A percentile compares a stretch with the other conserved stretches of the same genome.
Conservation (phyloP, 2,113 vertebrate species). For the Solea solea region DNA sequence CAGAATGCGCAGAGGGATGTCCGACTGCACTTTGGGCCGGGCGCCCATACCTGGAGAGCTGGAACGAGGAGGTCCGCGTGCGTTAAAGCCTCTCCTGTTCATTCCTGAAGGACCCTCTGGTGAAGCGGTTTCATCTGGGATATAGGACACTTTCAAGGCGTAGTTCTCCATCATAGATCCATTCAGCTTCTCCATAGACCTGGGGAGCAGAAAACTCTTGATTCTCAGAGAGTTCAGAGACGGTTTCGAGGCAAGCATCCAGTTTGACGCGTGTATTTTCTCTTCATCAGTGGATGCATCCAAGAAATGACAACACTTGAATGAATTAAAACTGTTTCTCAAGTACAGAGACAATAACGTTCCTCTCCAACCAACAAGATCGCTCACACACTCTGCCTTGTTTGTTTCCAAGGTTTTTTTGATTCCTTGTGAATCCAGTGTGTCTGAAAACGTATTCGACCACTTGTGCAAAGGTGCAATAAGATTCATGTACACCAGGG, state of each 20-base stretch:
- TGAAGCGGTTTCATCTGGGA: conserved; percentile 91
- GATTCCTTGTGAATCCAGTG: conserved; percentile 11
- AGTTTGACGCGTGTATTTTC: too few relatives aligned
- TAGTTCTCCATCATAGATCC: conserved; percentile 95
- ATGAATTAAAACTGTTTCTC: too few relatives aligned
- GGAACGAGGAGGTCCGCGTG: conserved; percentile 89
- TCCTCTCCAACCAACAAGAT: too few relatives aligned
- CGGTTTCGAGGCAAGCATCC: too few relatives aligned
- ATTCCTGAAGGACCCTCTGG: conserved; percentile 77
- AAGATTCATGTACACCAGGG: conserved; percentile 65
- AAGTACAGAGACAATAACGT: too few relatives aligned
- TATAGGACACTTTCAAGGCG: conserved; percentile 94
- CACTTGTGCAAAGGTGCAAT: conserved; percentile 32
- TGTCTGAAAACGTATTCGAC: conserved; percentile 4
- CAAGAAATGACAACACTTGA: too few relatives aligned
- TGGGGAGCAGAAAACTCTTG: conserved; percentile 51
- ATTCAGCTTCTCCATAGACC: conserved; percentile 96
- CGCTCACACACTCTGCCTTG: too few relatives aligned
- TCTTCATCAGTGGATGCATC: too few relatives aligned
- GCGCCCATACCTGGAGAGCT: conserved; percentile 87
- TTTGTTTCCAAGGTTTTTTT: not conserved
- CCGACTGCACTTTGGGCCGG: conserved; percentile 90
- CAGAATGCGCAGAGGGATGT: conserved; percentile 92
- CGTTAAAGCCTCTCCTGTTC: conserved; percentile 86
- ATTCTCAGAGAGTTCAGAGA: not conserved